Conservation (phyloP, 2,113 vertebrate species). For the Bucco capensis region DNA sequence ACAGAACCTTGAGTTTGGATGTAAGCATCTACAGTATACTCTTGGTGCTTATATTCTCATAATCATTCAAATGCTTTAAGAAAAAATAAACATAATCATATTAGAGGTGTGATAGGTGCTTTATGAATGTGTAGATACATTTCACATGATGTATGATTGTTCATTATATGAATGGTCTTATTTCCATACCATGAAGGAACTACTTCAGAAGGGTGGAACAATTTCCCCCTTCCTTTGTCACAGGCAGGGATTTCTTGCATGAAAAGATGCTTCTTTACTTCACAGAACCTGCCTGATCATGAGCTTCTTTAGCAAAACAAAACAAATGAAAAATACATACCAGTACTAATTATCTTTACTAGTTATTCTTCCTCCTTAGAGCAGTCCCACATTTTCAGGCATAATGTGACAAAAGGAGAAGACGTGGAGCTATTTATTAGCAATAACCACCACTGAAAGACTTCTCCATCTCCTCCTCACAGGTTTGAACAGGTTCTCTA, state of each 20-base stretch:
- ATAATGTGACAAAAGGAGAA: slow-evolving; percentile 4
- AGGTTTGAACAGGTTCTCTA: slow-evolving; percentile 1
- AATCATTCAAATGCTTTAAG: background rate
- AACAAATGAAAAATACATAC: slow-evolving; percentile 35
- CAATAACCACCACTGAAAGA: background rate
- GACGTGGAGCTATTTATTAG: background rate
- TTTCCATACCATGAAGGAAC: slow-evolving; percentile 39
- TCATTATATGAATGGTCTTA: background rate
- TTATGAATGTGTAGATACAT: background rate
- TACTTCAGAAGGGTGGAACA: background rate
- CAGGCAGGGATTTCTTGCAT: background rate
- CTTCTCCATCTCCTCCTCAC: slow-evolving; percentile 28
- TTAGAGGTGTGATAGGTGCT: background rate
- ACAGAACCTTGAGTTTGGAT: background rate
- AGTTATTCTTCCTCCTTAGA: slow-evolving; percentile 25
- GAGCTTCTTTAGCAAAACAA: slow-evolving; percentile 52
- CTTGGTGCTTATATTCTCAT: background rate
- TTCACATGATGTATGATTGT: background rate
- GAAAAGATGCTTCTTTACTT: background rate
- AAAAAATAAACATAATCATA: background rate
- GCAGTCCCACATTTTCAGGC: background rate
- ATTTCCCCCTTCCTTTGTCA: slow-evolving; percentile 26
- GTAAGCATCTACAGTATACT: background rate
- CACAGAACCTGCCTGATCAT: slow-evolving; percentile 31
- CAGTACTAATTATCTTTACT: slow-evolving; percentile 34